Base-by-base conservation (phyloP, 2,113 vertebrate genomes). In the Perca flavescens region DNA sequence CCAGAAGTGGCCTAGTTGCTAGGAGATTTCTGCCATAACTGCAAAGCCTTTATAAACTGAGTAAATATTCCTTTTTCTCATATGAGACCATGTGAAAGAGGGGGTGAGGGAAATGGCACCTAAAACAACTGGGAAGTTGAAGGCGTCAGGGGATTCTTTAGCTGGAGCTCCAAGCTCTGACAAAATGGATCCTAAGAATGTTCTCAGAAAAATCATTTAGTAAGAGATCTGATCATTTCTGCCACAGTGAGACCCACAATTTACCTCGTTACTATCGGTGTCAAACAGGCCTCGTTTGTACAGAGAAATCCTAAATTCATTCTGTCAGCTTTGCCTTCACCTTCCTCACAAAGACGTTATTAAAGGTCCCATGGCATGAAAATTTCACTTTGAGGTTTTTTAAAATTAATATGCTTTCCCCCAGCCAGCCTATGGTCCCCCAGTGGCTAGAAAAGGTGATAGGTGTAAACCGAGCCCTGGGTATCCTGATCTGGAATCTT, bases 1-100 rank as follows among this genome's bases (percentile, higher is more conserved):
- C 47, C 36, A 68, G 7, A 54, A 47, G 64, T 61, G 31, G 31
- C 31, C 31, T 34, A 66, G 71, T 81, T 74, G 47, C 79, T 68
- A 47, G 47, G 64, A 69, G 56, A 75, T 69, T 52, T 52, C 16
- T 60, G 70, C 43, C 36, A 52, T 46, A 40, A 65, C 28, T 46
- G 25, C 67, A 79, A 60, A 79, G 67, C 34, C 5, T 36, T 4
- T 53, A 40, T 46, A 31, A 40, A 66, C 9, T 15, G 1, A 81
- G 8, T 43, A 28, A 50, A 74, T 40, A 50, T 67, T 56, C 16
- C 5, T 21, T 46, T 28, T 46, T 36, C 31, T 13, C 56, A 12
- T 5, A 56, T 56, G 71, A 31, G 19, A 6, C 6, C 2, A 19
- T 21, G 11, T 34, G 16, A 63, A 65, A 43, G 11, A 31, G 43